Base-by-base conservation (phyloP, 2,797 vertebrate genomes). In the Pipistrellus kuhlii region DNA sequence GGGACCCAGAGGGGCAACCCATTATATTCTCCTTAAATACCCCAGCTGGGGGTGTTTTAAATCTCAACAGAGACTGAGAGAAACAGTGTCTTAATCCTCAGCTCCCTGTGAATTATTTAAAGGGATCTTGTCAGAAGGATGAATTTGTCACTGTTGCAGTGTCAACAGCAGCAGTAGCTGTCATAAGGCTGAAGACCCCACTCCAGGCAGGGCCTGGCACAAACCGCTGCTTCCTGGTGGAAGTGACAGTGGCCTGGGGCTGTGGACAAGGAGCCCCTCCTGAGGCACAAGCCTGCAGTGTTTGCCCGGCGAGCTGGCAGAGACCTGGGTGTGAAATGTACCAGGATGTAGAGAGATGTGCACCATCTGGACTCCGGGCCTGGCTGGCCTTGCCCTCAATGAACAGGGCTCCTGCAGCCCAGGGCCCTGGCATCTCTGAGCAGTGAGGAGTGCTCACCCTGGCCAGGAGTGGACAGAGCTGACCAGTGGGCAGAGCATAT, bases 81-180 rank as follows among this genome's bases (percentile, higher is more conserved):
- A 97, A 97, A 96, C 89, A 89, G 95, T 97, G 97, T 96, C 97
- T 97, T 97, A 98, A 98, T 98, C 97, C 82, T 53, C 72, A 95
- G 90, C 91, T 97, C 96, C 77, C 95, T 85, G 95, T 97, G 97
- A 97, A 97, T 98, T 98, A 98, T 97, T 98, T 97, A 98, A 97
- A 94, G 95, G 93, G 96, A 97, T 97, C 97, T 97, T 77, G 4
- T 98, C 93, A 95, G 97, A 97, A 93, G 91, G 95, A 97, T 97
- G 96, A 88, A 73, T 98, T 97, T 98, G 95, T 97, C 7, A 25
- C 97, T 97, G 95, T 96, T 96, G 66, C 93, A 96, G 88, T 94
- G 83, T 94, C 4, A 75, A 90, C 95, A 95, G 95, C 93, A 97
- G 95, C 95, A 94, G 93, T 96, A 62, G 69, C 96, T 97, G 97